Evolutionary conservation across 2,113 vertebrate genomes (phyloP), one percentile per base, ranked within the genome.

Genomic region (Pimephales promelas): DNA sequence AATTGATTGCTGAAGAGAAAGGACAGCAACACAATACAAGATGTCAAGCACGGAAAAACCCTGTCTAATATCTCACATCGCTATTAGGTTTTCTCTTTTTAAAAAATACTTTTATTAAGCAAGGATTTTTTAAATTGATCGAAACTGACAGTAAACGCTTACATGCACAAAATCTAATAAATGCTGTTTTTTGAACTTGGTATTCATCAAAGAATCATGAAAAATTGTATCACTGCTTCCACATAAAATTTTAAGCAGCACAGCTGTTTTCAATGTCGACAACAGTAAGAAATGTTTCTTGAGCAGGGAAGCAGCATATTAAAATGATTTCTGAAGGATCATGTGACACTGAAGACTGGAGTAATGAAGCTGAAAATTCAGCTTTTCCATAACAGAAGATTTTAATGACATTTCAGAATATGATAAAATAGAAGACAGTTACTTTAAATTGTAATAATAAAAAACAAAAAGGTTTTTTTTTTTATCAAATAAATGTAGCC

Each of bases 1-100:
- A 36, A 56, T 31, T 52, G 82, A 83, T 57, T 68, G 71, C 18
- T 81, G 47, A 45, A 47, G 9, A 26, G 24, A 82, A 56, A 71
- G 26, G 56, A 79, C 36, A 61, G 36, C 34, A 43, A 26, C 76
- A 79, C 76, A 59, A 56, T 45, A 85, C 31, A 75, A 68, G n/a
- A 68, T 43, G 72, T 6, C 43, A 80, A 16, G 28, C 45, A 64
- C 28, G 34, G 7, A 45, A 26, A 84, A 84, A 24, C 76, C 43
- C 40, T 61, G 13, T 61, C 11, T 34, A 10, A 28, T 52, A 16
- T 56, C 76, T 43, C 18, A 61, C 34, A 45, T 45, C 6, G 22
- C 18, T 22, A 54, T 22, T 22, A 22, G 0, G 22, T 54, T 54
- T 54, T 20, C 14, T 14, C 5, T 49, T 4, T 4, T 14, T 54